These are phyloP conservation scores for Oscheius sp. DNA, from an alignment of 2,888 invertebrate species.

Conservation along the genomic window DNA sequence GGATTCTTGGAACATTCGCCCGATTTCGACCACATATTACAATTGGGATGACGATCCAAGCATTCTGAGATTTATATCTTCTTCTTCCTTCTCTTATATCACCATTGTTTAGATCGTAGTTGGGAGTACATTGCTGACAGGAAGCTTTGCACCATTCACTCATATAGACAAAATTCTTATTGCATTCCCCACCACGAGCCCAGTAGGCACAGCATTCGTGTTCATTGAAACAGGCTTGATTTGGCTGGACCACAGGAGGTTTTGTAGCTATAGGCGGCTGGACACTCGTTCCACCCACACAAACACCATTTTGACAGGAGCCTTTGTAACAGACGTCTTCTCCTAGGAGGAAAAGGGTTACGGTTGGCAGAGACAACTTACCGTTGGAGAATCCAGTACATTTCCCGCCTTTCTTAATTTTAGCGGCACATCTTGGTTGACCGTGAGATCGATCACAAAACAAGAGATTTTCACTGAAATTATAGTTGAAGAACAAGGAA, in stretches of 20 bases:
- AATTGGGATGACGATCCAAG: slow-evolving; percentile 60
- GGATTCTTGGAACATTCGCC: slow-evolving; percentile 63
- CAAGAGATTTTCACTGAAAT: slow-evolving; percentile 44
- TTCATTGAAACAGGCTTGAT: slow-evolving; percentile 61
- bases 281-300: slow-evolving; percentile 39
- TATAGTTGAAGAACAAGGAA: neutral
- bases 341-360: slow-evolving; percentile 28
- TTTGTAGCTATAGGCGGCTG: neutral
- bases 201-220: slow-evolving; percentile 63
- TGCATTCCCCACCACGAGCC: slow-evolving; percentile 58
- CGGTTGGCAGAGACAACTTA: neutral
- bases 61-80: slow-evolving; percentile 48
- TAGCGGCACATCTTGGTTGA: slow-evolving; percentile 58
- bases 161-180: slow-evolving; percentile 54
- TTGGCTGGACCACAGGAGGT: neutral
- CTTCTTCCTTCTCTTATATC: neutral
- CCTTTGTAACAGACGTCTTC: slow-evolving; percentile 61
- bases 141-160: slow-evolving; percentile 59
- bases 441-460: slow-evolving; percentile 64
- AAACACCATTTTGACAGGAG: slow-evolving; percentile 56
- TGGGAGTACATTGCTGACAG: slow-evolving; percentile 52
- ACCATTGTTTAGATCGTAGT: slow-evolving; percentile 45
- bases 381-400: slow-evolving; percentile 57
- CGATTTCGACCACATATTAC: slow-evolving; percentile 50
- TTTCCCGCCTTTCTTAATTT: slow-evolving; percentile 59